Percentiles rank a stretch among this genome's conserved stretches.
Conservation (phyloP, 2,113 vertebrate species). For the Taxidea taxus region DNA sequence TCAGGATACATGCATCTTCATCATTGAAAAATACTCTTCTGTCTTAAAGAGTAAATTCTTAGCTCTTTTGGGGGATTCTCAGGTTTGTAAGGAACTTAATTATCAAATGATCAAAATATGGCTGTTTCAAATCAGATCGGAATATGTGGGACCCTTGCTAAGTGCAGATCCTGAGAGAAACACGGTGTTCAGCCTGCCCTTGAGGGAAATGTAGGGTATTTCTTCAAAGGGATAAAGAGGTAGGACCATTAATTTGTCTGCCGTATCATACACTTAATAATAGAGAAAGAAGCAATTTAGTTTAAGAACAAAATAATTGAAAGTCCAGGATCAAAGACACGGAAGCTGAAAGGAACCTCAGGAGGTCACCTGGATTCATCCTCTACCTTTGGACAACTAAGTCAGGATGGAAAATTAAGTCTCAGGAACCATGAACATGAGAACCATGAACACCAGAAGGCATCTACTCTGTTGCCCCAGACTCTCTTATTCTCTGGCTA, state of each 20-base stretch:
- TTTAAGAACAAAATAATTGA: background rate
- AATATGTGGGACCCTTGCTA: background rate
- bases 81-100: background rate
- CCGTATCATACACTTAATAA: background rate
- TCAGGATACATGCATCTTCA: background rate
- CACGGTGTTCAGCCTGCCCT: background rate
- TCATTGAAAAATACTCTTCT: background rate
- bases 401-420: background rate
- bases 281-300: background rate
- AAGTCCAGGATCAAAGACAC: background rate
- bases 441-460: background rate
- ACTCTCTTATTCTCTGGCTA: background rate
- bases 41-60: background rate
- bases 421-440: background rate
- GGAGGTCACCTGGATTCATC: background rate
- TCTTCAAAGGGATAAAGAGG: background rate
- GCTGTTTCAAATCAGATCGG: background rate
- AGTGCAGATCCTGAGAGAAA: background rate
- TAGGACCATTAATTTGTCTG: background rate
- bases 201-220: background rate
- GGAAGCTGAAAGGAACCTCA: background rate
- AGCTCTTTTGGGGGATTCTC: background rate
- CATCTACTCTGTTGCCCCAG: background rate
- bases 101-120: background rate
- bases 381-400: background rate